These are phyloP conservation scores for Nesoenas mayeri DNA, from an alignment of 2,113 vertebrate species.

Conservation along the genomic window DNA sequence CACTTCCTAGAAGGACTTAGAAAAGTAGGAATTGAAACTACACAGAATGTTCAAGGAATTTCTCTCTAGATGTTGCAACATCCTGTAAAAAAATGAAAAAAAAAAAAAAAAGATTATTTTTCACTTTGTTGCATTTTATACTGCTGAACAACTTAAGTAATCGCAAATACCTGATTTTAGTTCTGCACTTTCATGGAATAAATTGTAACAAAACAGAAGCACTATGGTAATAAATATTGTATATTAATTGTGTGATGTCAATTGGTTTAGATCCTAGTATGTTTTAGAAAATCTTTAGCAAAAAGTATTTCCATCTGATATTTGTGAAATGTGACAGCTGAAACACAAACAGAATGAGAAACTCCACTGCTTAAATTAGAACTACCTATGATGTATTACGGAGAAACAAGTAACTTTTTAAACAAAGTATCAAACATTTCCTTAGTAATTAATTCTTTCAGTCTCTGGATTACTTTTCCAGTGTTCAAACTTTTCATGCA, in stretches of 20 bases:
- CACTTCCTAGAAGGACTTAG: not conserved
- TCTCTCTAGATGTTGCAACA: not conserved
- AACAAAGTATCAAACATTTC: not conserved
- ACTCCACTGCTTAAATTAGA: not conserved
- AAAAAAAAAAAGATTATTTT: not conserved
- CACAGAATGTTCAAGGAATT: not conserved
- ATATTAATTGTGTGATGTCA: not conserved
- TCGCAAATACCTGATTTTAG: not conserved
- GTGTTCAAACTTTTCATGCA: not conserved
- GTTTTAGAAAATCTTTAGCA: not conserved
- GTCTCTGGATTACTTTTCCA: not conserved
- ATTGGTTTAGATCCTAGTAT: not conserved
- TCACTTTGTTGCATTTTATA: not conserved
- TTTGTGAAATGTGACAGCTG: not conserved
- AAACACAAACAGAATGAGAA: not conserved
- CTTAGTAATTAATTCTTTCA: not conserved
- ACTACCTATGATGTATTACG: not conserved
- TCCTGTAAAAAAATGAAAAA: not conserved
- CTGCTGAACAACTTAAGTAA: not conserved
- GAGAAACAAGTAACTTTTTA: not conserved
- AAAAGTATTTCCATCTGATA: not conserved
- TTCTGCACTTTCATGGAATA: not conserved
- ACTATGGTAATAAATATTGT: not conserved
- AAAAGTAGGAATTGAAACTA: conserved; percentile 33
- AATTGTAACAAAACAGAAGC: not conserved